Conservation (phyloP, 2,113 vertebrate genomes). For the Tragelaphus scriptus region DNA sequence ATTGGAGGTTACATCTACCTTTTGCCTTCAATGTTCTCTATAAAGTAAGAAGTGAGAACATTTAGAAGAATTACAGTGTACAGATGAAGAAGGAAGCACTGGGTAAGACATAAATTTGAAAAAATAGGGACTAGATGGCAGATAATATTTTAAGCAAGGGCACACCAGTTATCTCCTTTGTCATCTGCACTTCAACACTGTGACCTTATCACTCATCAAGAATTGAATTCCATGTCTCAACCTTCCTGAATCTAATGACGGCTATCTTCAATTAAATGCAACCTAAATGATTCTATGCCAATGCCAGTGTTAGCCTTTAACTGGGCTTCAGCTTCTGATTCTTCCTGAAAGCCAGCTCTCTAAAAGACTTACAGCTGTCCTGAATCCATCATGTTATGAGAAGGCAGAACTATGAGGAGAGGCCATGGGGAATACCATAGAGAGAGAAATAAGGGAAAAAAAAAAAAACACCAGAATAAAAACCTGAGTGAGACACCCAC, state of each 20-base stretch:
- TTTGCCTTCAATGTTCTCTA: neutral
- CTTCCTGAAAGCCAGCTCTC: neutral
- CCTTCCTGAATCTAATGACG: neutral
- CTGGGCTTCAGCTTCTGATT: neutral
- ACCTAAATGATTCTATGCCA: neutral
- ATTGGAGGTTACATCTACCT: neutral
- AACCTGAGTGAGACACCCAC: neutral
- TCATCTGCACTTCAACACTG: neutral
- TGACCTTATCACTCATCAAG: neutral
- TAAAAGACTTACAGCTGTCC: fast-evolving
- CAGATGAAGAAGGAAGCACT: neutral
- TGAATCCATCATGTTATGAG: neutral
- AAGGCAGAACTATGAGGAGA: neutral
- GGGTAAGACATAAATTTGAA: neutral
- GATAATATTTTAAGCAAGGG: neutral
- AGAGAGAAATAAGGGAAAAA: fast-evolving
- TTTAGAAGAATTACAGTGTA: neutral
- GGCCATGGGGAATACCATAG: fast-evolving
- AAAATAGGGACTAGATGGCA: neutral
- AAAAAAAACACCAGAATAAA: neutral
- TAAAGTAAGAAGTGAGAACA: neutral
- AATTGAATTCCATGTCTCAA: neutral
- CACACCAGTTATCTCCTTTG: fast-evolving
- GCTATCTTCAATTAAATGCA: neutral
- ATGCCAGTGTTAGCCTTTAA: neutral